Evolutionary conservation across 2,797 vertebrate species (phyloP).

Genomic region (Gouania willdenowi): DNA sequence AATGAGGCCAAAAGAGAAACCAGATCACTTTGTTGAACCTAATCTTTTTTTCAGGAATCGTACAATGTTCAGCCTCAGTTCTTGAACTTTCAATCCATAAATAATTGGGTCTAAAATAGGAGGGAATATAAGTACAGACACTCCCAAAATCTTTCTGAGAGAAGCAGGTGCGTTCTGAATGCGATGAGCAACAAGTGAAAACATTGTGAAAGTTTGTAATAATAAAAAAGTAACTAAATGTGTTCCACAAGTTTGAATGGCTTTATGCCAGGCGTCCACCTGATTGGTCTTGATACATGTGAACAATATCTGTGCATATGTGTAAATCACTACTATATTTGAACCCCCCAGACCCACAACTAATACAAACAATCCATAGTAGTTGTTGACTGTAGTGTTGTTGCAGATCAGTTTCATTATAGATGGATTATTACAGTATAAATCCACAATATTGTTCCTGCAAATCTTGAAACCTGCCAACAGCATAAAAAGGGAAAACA

Average conservation of each 20-base stretch:
- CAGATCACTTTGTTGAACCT: conserved; percentile 1
- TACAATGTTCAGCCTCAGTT: conserved; percentile 48
- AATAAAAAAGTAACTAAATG: conserved; percentile 63
- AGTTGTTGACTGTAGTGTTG: conserved; percentile 57
- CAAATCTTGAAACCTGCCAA: conserved; percentile 35
- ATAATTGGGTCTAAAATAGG: conserved; percentile 72
- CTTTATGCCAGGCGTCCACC: conserved; percentile 49
- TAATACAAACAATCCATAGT: conserved; percentile 55
- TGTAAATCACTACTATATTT: conserved; percentile 64
- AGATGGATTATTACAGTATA: conserved; percentile 71
- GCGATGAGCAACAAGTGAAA: conserved; percentile 46
- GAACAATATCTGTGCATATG: conserved; percentile 75
- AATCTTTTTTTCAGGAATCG: conserved; percentile 27
- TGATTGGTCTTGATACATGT: conserved; percentile 51
- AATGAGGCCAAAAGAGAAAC: no score
- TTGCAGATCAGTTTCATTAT: conserved; percentile 64
- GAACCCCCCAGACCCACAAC: conserved; percentile 34
- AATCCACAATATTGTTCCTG: conserved; percentile 52
- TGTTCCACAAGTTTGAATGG: conserved; percentile 64
- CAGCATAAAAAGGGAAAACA: conserved; percentile 21
- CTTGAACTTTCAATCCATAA: conserved; percentile 70
- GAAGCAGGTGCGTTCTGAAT: conserved; percentile 35
- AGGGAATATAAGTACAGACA: conserved; percentile 59
- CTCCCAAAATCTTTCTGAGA: conserved; percentile 54
- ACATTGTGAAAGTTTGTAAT: conserved; percentile 41